Evolutionary conservation across 2,797 vertebrate species (phyloP).

Genomic region (Morelia viridis): DNA sequence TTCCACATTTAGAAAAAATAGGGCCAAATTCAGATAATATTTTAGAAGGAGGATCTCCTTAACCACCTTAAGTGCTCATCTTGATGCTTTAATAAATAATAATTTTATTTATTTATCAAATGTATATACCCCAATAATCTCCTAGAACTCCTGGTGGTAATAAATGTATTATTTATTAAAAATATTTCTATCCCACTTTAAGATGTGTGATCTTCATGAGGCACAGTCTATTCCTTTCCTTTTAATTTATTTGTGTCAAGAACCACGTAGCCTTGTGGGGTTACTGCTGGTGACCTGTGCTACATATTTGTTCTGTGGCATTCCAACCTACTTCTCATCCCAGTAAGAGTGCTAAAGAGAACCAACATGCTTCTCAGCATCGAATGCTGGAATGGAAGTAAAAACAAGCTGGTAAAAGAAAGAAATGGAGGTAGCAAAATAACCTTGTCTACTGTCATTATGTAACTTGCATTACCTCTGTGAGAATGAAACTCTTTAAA

Average conservation of each 20-base stretch:
- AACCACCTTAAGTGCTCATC: not conserved
- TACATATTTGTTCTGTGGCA: not conserved
- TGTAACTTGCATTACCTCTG: not conserved
- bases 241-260: not conserved
- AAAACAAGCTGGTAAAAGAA: not conserved
- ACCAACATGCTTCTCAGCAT: not conserved
- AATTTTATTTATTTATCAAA: not conserved
- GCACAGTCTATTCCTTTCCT: not conserved
- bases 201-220: not conserved
- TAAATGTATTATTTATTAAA: not conserved
- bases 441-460: not conserved
- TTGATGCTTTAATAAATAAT: not conserved
- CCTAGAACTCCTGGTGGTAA: not conserved
- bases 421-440: not conserved
- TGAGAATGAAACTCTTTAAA: not conserved
- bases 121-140: not conserved
- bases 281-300: not conserved
- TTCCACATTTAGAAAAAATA: not conserved
- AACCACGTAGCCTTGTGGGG: not conserved
- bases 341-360: not conserved
- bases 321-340: not conserved
- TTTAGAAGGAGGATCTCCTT: not conserved
- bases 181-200: not conserved
- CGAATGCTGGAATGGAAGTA: not conserved
- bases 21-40: not conserved